phyloP scores from a whole-genome alignment of 1,140 invertebrate species.

The Saccostrea cuccullata region DNA sequence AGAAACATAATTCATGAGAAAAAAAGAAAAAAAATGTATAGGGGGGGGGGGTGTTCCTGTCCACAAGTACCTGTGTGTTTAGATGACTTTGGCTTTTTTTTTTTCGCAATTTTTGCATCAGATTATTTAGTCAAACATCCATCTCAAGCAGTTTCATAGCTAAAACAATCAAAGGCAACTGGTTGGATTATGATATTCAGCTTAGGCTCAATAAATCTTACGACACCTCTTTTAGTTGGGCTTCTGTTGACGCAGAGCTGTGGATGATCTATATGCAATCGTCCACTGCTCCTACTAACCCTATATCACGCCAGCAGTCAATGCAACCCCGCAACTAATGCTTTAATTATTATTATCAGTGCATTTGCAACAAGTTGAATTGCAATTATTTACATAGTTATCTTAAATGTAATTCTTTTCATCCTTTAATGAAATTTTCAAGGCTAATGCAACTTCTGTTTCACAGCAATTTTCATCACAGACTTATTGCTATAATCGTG shows the following conservation, averaged over 20 bases:
- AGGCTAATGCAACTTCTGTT: not conserved
- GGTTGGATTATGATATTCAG: no score
- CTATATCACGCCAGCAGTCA: not conserved
- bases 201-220: no score
- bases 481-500: not conserved
- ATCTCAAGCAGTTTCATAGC: no score
- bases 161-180: no score
- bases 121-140: no score
- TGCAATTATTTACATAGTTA: slow-evolving; percentile 4
- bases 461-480: not conserved
- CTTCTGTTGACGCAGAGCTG: not conserved
- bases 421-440: not conserved
- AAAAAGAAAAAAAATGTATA: no score
- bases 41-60: no score
- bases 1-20: no score
- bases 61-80: no score
- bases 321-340: not conserved
- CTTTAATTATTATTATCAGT: not conserved
- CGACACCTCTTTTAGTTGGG: no score
- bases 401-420: slow-evolving; percentile 6
- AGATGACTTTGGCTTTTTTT: no score
- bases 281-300: not conserved
- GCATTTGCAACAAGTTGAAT: not conserved
- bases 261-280: not conserved
- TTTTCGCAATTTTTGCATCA: no score